phyloP scores from a whole-genome alignment of 2,888 invertebrate species.

The Parnassius glacialis region DNA sequence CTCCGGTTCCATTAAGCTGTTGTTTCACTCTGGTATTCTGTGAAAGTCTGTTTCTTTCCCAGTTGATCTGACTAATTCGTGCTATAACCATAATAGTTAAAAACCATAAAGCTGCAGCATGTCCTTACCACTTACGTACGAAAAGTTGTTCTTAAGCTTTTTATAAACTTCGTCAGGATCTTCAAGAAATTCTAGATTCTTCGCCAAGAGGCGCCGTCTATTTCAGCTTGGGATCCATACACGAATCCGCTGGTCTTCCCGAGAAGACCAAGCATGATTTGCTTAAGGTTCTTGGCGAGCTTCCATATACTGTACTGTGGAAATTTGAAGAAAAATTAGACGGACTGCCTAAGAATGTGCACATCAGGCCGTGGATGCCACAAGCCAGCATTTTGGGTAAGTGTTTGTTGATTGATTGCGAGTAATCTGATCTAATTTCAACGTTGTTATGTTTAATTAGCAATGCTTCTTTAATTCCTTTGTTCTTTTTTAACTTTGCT shows the following conservation, averaged over 20 bases:
- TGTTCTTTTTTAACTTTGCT: no score
- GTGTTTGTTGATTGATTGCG: background rate
- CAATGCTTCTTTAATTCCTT: no score
- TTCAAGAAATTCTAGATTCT: conserved; percentile 53
- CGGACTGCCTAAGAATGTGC: conserved; percentile 63
- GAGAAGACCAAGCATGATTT: conserved; percentile 38
- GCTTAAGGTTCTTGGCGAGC: conserved; percentile 38
- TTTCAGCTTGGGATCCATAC: conserved; percentile 63
- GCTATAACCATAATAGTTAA: no score
- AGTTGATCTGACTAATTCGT: no score
- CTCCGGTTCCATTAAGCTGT: no score
- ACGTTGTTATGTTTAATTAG: no score
- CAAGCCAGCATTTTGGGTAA: conserved; percentile 76
- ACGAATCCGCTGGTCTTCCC: conserved; percentile 43
- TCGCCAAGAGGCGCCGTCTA: conserved; percentile 56
- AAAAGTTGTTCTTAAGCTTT: no score
- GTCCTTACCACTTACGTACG: no score
- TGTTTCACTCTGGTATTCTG: no score
- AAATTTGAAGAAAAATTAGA: conserved; percentile 68
- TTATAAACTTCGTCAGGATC: conserved; percentile 41
- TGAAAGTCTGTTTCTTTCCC: no score
- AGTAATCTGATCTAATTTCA: no score
- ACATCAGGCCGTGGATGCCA: conserved; percentile 73
- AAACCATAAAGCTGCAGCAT: no score
- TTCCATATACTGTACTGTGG: conserved; percentile 71